Evolutionary conservation across 2,797 vertebrate genomes (phyloP).

Genomic region (Dendrocincla fuliginosa): DNA sequence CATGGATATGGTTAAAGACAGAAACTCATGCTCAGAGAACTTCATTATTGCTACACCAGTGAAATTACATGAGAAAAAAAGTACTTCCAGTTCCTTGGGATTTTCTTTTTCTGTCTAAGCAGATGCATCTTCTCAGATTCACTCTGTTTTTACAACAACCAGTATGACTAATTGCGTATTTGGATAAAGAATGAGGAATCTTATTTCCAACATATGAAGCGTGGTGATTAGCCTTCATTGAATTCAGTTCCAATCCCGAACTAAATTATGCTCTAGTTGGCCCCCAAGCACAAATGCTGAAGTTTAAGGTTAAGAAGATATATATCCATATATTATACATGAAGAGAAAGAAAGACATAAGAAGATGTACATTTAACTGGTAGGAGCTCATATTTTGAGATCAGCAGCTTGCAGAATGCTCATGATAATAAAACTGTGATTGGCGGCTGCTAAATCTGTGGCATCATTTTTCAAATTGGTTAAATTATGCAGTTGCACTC

Average conservation of each 20-base stretch:
- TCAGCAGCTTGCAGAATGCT: not conserved
- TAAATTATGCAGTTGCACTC: not conserved
- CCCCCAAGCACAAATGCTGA: not conserved
- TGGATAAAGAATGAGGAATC: slow-evolving; percentile 18
- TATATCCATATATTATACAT: not conserved
- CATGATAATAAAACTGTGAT: not conserved
- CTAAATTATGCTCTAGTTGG: not conserved
- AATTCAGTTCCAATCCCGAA: not conserved
- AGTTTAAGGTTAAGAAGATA: not conserved
- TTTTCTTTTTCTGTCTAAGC: not conserved
- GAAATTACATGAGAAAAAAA: not conserved
- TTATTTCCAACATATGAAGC: slow-evolving; percentile 4
- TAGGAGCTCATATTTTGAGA: not conserved
- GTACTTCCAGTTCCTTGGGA: not conserved
- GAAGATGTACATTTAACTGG: not conserved
- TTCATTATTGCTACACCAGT: not conserved
- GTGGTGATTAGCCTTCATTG: not conserved
- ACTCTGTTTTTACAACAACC: slow-evolving; percentile 18
- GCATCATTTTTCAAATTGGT: not conserved
- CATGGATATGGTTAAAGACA: not conserved
- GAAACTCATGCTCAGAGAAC: not conserved
- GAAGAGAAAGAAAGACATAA: not conserved
- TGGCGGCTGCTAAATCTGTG: not conserved
- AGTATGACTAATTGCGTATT: slow-evolving; percentile 33
- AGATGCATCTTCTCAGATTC: slow-evolving; percentile 49